These are phyloP conservation scores for Epirrhoe alternata DNA, from an alignment of 2,888 invertebrate genomes.

Conservation along the genomic window DNA sequence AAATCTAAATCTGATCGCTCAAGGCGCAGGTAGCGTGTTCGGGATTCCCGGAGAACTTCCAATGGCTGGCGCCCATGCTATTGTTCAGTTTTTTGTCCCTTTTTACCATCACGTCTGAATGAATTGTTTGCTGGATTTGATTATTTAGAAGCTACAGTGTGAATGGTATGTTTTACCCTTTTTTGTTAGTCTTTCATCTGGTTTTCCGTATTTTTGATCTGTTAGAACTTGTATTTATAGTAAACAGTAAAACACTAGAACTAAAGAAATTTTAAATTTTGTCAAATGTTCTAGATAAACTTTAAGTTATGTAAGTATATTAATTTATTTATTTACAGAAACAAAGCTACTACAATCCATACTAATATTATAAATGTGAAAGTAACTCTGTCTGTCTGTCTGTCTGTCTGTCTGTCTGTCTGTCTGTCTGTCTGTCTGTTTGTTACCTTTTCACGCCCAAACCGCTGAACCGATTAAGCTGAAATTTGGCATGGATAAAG, in stretches of 20 bases:
- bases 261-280: neutral
- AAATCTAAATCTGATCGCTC: neutral
- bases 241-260: neutral
- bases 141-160: neutral
- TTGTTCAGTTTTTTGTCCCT: neutral
- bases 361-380: too few relatives aligned
- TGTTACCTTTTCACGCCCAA: too few relatives aligned
- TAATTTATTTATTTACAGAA: too few relatives aligned
- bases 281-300: neutral
- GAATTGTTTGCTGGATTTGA: conserved; percentile 1
- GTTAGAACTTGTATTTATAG: neutral
- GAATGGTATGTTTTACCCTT: neutral
- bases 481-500: too few relatives aligned
- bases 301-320: too few relatives aligned
- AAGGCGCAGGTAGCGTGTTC: neutral
- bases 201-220: neutral
- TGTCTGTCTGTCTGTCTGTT: too few relatives aligned
- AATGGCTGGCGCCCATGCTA: neutral
- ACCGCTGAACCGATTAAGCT: too few relatives aligned
- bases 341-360: too few relatives aligned
- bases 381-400: too few relatives aligned
- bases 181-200: neutral
- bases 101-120: neutral
- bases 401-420: too few relatives aligned
- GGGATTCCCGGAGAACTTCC: neutral